Percentiles rank a stretch among this genome's conserved stretches.
These are phyloP conservation scores for Uria lomvia DNA, from an alignment of 2,113 vertebrate species.

Conservation along the genomic window DNA sequence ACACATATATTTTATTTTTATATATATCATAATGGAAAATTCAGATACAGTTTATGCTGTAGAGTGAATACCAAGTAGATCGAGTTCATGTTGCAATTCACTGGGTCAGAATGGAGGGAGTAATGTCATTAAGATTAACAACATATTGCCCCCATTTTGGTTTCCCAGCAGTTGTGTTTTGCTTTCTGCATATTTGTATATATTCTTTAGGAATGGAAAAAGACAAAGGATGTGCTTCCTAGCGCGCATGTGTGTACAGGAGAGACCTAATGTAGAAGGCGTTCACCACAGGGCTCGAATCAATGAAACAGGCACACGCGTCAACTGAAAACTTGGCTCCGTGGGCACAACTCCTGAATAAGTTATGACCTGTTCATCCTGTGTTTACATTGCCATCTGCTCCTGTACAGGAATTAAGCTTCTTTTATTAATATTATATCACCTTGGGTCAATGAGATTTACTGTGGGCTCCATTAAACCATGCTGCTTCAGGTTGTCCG, in stretches of 20 bases:
- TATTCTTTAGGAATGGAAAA: background rate
- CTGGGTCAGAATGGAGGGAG: background rate
- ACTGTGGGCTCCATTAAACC: background rate
- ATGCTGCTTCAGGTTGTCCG: background rate
- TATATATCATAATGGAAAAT: background rate
- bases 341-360: background rate
- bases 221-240: background rate
- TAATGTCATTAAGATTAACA: background rate
- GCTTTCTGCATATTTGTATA: background rate
- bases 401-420: background rate
- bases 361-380: background rate
- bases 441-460: background rate
- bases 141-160: background rate
- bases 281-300: background rate
- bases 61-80: background rate
- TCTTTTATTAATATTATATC: background rate
- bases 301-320: fast-evolving
- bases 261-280: background rate
- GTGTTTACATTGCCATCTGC: background rate
- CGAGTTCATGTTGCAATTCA: background rate
- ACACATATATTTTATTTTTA: background rate
- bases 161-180: background rate
- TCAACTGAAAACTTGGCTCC: background rate
- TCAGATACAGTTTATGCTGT: background rate
- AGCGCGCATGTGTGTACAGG: background rate